Conservation (phyloP, 1,140 invertebrate genomes). For the Diorhabda elongata region DNA sequence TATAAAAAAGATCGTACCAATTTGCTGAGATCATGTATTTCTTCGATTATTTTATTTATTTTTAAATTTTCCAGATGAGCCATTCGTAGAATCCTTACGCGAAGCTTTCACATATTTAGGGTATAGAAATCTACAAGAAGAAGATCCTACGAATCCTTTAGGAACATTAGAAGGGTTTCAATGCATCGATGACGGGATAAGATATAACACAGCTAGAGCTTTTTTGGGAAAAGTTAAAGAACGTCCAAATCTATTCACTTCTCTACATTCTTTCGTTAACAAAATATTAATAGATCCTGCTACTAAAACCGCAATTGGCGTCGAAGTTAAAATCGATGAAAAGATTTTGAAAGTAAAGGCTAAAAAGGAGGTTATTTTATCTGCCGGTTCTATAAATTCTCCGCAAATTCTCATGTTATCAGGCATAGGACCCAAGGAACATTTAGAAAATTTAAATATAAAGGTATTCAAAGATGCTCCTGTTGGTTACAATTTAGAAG, state of each 20-base stretch:
- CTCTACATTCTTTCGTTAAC: conserved; percentile 51
- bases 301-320: conserved; percentile 27
- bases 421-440: conserved; percentile 65
- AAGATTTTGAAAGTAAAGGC: conserved; percentile 47
- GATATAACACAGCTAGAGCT: conserved; percentile 72
- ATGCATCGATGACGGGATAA: conserved; percentile 53
- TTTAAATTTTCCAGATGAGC: conserved; percentile 57
- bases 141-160: conserved; percentile 46
- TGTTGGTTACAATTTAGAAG: conserved; percentile 52
- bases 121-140: conserved; percentile 53
- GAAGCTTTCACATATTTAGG: conserved; percentile 85
- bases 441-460: conserved; percentile 52
- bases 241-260: conserved; percentile 54
- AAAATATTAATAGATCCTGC: conserved; percentile 42
- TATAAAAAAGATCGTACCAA: conserved; percentile 21
- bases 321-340: conserved; percentile 37
- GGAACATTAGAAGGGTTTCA: conserved; percentile 52
- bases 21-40: conserved; percentile 34
- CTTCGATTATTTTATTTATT: background rate
- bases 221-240: conserved; percentile 60
- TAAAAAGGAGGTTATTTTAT: conserved; percentile 60
- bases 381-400: conserved; percentile 56
- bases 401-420: conserved; percentile 68
- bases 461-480: conserved; percentile 40
- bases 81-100: conserved; percentile 67